Base-by-base conservation (phyloP, 1,140 invertebrate species). In the Drosophila aff. region DNA sequence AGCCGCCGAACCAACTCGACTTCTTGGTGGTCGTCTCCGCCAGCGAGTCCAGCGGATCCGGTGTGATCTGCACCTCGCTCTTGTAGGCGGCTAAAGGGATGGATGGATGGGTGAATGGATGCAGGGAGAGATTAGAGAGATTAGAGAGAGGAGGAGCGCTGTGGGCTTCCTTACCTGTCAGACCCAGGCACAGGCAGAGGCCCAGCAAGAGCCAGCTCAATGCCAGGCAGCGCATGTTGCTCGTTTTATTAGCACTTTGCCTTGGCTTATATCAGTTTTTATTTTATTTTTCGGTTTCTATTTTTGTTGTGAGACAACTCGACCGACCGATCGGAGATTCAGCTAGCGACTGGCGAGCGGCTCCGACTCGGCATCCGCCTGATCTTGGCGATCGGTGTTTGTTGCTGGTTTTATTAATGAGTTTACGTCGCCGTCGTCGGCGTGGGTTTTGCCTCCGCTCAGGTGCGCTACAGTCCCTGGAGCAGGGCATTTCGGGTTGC, bases 1-100 rank as follows among this genome's bases (percentile, higher is more conserved):
- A 81, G 38, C 91, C 87, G 36, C 91, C 83, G 26, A 92, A 92
- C 79, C 87, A 92, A 44, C 92, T 83, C 5, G 86, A 83, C 44
- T 92, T 92, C 40, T 92, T 91, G 49, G 92, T 92, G 0, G 92
- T 92, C 0, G 58, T 43, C 59, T 92, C 92, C 11, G 21, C 23
- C 0, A 87, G 47, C 4, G 60, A 59, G 26, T 81, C 81, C 7
- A 77, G 33, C 3, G 89, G 91, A 11, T 77, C 79, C 0, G 91
- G 89, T 1, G 92, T 92, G 59, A 92, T 92, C 58, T 83, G 73
- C 13, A 92, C 64, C 46, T 92, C 91, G 50, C 71, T 91, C 40
- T 80, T 89, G 50, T 92, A 92, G 63, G 68, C 82, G 55, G 71
- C 91, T 92, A 38, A 5, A 11, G 28, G 9, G 0, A 49, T 2